phyloP scores from a whole-genome alignment of 2,797 vertebrate genomes.

The Chelon labrosus region DNA sequence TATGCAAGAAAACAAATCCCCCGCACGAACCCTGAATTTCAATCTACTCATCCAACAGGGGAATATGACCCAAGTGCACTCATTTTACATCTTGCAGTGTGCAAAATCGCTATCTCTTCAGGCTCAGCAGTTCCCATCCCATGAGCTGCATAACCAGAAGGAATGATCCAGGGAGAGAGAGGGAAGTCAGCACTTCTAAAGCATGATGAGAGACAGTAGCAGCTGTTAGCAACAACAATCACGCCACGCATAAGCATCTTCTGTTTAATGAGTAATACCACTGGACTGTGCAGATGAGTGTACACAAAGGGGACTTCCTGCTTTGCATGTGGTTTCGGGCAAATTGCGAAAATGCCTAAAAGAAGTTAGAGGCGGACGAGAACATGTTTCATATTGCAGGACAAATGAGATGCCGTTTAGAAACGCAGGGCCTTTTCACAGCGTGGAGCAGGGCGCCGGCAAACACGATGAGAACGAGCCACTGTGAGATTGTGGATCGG shows the following conservation, averaged over 20 bases:
- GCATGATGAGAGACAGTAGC: slow-evolving; percentile 51
- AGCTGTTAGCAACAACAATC: slow-evolving; percentile 69
- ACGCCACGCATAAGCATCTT: slow-evolving; percentile 61
- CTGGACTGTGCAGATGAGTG: slow-evolving; percentile 55
- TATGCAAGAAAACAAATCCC: slow-evolving; percentile 27
- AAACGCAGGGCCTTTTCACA: slow-evolving; percentile 44
- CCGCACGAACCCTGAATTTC: slow-evolving; percentile 47
- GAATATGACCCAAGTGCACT: slow-evolving; percentile 64
- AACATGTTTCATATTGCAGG: slow-evolving; percentile 61
- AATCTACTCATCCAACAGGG: slow-evolving; percentile 56
- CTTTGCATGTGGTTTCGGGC: slow-evolving; percentile 37
- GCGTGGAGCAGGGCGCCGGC: not conserved
- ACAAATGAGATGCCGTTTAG: slow-evolving; percentile 56
- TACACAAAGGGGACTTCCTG: slow-evolving; percentile 50
- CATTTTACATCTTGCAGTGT: slow-evolving; percentile 69
- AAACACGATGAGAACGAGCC: slow-evolving; percentile 4
- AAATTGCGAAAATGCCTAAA: slow-evolving; percentile 63
- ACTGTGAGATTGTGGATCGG: slow-evolving; percentile 18
- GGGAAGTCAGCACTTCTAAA: slow-evolving; percentile 65
- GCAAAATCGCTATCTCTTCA: slow-evolving; percentile 71
- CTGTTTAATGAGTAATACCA: slow-evolving; percentile 70
- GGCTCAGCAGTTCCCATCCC: slow-evolving; percentile 71
- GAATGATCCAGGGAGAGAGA: slow-evolving; percentile 50
- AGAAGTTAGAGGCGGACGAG: slow-evolving; percentile 58
- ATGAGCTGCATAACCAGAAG: slow-evolving; percentile 54